Evolutionary conservation across 2,888 invertebrate species (phyloP).

Genomic region (Eupithecia centaureata): DNA sequence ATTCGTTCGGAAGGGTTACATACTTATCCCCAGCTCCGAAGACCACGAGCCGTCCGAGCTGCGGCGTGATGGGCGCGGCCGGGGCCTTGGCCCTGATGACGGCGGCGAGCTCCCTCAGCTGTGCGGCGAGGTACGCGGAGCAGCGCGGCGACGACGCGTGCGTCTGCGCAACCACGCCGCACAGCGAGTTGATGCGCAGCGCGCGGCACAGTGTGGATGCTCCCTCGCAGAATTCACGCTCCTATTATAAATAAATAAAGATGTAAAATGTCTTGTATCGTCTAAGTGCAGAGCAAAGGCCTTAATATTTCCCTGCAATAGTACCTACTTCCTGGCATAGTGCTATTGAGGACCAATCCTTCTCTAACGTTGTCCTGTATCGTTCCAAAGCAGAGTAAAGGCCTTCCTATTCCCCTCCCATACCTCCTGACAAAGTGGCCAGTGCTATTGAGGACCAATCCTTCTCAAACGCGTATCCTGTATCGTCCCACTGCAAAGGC

Average conservation of each 20-base stretch:
- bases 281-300: not conserved
- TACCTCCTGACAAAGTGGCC: no score
- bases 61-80: constrained; percentile 68
- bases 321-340: no score
- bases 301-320: no score
- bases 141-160: constrained; percentile 91
- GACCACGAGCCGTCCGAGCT: constrained; percentile 74
- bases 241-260: constrained; percentile 81
- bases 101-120: constrained; percentile 71
- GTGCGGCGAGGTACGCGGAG: constrained; percentile 90
- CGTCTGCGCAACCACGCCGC: constrained; percentile 90
- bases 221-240: constrained; percentile 91
- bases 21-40: constrained; percentile 82
- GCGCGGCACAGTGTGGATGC: constrained; percentile 90
- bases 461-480: no score
- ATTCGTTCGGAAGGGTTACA: no score
- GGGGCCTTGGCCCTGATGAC: constrained; percentile 66
- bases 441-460: no score
- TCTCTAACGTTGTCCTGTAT: no score
- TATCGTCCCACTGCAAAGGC: no score
- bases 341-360: no score
- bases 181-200: constrained; percentile 85
- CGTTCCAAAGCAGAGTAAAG: no score
- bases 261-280: no score
- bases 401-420: no score